Percentiles rank a stretch among this genome's conserved stretches.
Conservation (phyloP, 1,140 invertebrate genomes). For the Drosophila baimaii region DNA sequence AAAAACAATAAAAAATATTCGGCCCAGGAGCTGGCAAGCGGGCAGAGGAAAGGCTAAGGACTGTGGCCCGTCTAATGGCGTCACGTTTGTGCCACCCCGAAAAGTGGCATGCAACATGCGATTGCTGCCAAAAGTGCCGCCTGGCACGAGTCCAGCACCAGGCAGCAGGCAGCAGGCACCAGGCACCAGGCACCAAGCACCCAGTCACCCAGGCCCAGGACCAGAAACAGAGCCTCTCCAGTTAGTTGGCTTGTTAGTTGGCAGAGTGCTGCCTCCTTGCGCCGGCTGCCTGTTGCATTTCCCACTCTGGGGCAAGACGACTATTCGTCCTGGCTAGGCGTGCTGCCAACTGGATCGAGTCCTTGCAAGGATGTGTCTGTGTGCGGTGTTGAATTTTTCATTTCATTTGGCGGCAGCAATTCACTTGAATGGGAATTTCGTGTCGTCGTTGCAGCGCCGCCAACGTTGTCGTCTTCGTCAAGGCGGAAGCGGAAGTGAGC, state of each 20-base stretch:
- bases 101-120: constrained; percentile 84
- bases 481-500: constrained; percentile 71
- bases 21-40: constrained; percentile 15
- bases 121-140: constrained; percentile 83
- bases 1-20: constrained; percentile 78
- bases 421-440: constrained; percentile 82
- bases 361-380: constrained; percentile 45
- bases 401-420: constrained; percentile 83
- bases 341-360: constrained; percentile 43
- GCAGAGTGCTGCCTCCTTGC: constrained; percentile 36
- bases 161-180: constrained; percentile 20
- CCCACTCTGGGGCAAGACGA: constrained; percentile 42
- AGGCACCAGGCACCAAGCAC: constrained; percentile 27
- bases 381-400: constrained; percentile 83
- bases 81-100: constrained; percentile 76
- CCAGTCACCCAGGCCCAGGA: constrained; percentile 1
- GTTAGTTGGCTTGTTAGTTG: constrained; percentile 81
- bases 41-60: constrained; percentile 36
- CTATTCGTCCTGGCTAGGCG: constrained; percentile 52
- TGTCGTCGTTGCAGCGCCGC: constrained; percentile 61
- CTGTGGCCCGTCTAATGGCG: constrained; percentile 71
- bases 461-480: constrained; percentile 49
- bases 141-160: constrained; percentile 73
- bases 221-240: constrained; percentile 47
- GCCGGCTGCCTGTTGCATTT: constrained; percentile 68